phyloP scores from a whole-genome alignment of 2,797 vertebrate species.

The Garrulus glandarius region DNA sequence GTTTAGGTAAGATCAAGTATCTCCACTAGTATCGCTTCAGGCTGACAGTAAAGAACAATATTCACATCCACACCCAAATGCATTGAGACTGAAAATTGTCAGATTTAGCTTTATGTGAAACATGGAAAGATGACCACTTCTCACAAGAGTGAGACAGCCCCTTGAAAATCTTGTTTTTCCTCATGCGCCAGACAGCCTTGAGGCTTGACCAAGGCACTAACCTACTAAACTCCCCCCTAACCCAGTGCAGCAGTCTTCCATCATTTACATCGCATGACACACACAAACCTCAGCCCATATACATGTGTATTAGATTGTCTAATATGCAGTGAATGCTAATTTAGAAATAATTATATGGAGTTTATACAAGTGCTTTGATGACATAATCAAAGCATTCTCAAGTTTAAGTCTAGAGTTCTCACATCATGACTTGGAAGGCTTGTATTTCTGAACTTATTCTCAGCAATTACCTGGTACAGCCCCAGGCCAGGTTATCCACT shows the following conservation, averaged over 20 bases:
- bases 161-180: neutral
- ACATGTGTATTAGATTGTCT: neutral
- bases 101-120: neutral
- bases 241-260: neutral
- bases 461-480: neutral
- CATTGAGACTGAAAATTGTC: neutral
- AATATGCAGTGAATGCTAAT: neutral
- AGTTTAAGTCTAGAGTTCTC: neutral
- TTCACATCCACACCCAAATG: neutral
- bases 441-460: neutral
- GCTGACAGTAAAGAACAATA: neutral
- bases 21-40: neutral
- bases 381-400: neutral
- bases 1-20: neutral
- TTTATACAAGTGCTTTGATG: neutral
- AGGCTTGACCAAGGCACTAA: neutral
- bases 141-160: neutral
- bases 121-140: neutral
- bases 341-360: neutral
- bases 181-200: neutral
- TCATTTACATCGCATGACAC: neutral
- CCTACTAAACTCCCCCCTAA: neutral
- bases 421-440: neutral
- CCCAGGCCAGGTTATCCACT: neutral
- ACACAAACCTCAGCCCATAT: neutral